Conservation (phyloP, 2,113 vertebrate species). For the Gila orcuttii region DNA sequence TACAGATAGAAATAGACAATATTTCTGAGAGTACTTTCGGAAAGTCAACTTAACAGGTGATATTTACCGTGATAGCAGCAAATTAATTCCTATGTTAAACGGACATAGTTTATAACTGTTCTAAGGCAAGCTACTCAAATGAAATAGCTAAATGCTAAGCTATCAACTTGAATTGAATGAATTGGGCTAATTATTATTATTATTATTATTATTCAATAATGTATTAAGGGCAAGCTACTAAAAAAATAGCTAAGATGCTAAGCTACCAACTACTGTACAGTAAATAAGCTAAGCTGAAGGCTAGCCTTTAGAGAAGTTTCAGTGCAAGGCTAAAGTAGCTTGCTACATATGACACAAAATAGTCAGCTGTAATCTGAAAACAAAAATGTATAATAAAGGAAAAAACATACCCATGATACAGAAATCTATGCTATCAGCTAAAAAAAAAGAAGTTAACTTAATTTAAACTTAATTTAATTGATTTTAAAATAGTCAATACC, state of each 20-base stretch:
- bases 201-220: too few relatives aligned
- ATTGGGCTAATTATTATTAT: too few relatives aligned
- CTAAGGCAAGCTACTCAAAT: neutral
- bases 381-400: too few relatives aligned
- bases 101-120: neutral
- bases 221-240: too few relatives aligned
- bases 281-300: too few relatives aligned
- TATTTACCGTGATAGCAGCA: neutral
- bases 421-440: neutral
- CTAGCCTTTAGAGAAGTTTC: neutral
- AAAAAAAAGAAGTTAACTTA: too few relatives aligned
- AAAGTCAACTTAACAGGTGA: neutral
- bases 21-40: neutral
- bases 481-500: too few relatives aligned
- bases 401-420: neutral
- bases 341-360: neutral
- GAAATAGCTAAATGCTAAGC: neutral
- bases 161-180: neutral
- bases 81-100: neutral
- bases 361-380: neutral
- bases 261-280: neutral
- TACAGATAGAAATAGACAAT: slow-evolving; percentile 34
- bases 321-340: neutral
- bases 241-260: neutral
- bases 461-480: too few relatives aligned